Conservation (phyloP, 53 echinoderm and acorn worm species). For the Paelopatides confundens region DNA sequence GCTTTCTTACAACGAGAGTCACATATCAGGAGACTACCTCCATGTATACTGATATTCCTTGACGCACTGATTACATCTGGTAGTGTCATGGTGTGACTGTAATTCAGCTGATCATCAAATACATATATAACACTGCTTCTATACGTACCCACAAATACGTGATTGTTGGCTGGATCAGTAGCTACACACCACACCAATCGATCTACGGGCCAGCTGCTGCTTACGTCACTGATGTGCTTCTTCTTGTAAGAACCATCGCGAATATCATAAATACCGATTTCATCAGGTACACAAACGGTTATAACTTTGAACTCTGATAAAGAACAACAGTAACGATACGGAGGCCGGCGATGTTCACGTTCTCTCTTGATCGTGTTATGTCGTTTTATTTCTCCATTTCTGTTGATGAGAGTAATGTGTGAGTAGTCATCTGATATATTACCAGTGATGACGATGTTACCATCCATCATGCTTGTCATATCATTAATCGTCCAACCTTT, state of each 20-base stretch:
- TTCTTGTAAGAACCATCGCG: neutral
- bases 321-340: neutral
- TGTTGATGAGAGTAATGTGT: neutral
- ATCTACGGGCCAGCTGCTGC: neutral
- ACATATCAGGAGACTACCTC: conserved; percentile 15
- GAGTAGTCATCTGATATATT: neutral
- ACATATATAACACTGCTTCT: neutral
- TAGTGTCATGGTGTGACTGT: neutral
- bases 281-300: neutral
- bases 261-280: neutral
- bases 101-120: neutral
- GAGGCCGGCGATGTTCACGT: neutral
- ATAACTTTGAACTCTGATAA: neutral
- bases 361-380: neutral
- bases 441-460: neutral
- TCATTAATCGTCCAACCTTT: neutral
- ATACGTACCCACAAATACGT: neutral
- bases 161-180: neutral
- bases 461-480: neutral
- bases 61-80: neutral
- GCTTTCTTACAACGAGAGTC: neutral
- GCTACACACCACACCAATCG: neutral
- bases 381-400: neutral
- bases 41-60: neutral
- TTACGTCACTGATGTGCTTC: neutral